phyloP scores from a whole-genome alignment of 2,797 vertebrate species.

The Spondyliosoma cantharus region DNA sequence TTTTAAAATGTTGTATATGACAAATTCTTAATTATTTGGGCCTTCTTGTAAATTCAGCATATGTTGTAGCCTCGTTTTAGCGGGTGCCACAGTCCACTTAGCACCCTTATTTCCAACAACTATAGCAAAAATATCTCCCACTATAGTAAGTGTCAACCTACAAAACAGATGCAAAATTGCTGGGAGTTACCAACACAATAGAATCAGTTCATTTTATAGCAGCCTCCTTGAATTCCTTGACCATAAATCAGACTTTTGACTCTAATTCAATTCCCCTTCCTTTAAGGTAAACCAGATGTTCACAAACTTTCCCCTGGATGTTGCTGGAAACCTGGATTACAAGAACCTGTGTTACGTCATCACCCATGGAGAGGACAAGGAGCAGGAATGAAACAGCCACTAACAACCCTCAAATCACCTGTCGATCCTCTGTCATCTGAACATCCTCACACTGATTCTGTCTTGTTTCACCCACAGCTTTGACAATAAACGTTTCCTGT shows the following conservation, averaged over 20 bases:
- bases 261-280: constrained; percentile 32
- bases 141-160: not conserved
- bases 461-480: not conserved
- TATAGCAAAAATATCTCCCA: too few relatives aligned
- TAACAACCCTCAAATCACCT: not conserved
- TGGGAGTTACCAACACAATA: not conserved
- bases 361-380: constrained; percentile 92
- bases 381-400: constrained; percentile 55
- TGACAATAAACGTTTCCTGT: constrained; percentile 14
- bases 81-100: too few relatives aligned
- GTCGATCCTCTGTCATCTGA: not conserved
- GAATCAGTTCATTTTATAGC: too few relatives aligned
- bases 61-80: too few relatives aligned
- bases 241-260: not conserved
- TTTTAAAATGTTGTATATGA: too few relatives aligned
- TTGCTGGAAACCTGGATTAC: constrained; percentile 92
- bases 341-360: constrained; percentile 93
- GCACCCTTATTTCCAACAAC: too few relatives aligned
- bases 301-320: constrained; percentile 90
- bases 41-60: too few relatives aligned
- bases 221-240: too few relatives aligned
- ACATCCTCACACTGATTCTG: not conserved
- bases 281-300: constrained; percentile 90
- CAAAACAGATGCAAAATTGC: not conserved
- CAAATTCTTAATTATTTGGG: too few relatives aligned